Percentiles rank a stretch among this genome's conserved stretches.
Conservation (phyloP, 2,888 invertebrate genomes). For the Linhomoeus sp. region DNA sequence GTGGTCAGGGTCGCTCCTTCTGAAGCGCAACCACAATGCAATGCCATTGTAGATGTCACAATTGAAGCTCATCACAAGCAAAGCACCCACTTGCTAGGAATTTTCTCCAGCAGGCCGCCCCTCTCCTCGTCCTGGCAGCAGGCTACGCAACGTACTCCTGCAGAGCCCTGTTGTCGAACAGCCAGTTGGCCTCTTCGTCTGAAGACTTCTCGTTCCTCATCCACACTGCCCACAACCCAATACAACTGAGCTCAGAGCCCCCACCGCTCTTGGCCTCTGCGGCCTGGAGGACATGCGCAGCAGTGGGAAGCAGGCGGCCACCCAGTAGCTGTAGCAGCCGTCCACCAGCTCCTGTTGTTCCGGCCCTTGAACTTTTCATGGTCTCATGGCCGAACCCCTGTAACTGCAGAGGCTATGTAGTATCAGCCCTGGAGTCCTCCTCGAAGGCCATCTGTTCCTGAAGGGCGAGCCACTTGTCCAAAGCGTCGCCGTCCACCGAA, state of each 20-base stretch:
- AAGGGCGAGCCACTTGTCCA: constrained; percentile 59
- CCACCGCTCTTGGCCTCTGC: too few species aligned
- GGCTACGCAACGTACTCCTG: constrained; percentile 81
- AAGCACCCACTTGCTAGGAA: constrained; percentile 63
- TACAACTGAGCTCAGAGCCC: too few species aligned
- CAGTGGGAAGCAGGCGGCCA: constrained; percentile 73
- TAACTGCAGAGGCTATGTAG: too few species aligned
- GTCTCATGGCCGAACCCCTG: too few species aligned
- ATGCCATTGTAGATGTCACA: too few species aligned
- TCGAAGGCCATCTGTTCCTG: constrained; percentile 81
- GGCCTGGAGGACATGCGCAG: constrained; percentile 38
- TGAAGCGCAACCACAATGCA: too few species aligned
- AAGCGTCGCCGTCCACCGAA: constrained; percentile 2
- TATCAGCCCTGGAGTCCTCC: constrained; percentile 48
- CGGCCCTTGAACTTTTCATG: too few species aligned
- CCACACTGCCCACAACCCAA: too few species aligned
- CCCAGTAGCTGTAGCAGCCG: constrained; percentile 98
- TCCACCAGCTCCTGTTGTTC: constrained; percentile 95
- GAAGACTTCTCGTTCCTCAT: too few species aligned
- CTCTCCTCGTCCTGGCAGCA: constrained; percentile 59
- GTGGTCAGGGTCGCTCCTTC: constrained; percentile 75
- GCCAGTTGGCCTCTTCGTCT: constrained; percentile 6
- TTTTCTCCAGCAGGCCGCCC: constrained; percentile 85
- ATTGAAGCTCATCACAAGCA: too few species aligned
- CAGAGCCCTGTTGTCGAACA: constrained; percentile 37